Conservation (phyloP, 2,888 invertebrate species). For the Tricholauxania praeusta region DNA sequence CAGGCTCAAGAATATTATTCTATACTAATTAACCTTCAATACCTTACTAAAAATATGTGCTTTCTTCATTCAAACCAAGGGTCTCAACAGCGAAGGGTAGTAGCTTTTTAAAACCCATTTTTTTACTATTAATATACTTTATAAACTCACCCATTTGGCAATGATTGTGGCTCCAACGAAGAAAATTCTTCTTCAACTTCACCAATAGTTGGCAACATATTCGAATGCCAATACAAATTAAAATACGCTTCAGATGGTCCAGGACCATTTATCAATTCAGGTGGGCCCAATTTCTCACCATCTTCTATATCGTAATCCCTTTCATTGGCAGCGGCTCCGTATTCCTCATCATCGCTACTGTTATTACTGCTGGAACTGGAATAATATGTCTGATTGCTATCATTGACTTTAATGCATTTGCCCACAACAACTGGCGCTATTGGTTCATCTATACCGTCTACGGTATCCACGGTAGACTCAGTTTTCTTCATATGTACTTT, state of each 20-base stretch:
- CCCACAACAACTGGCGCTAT: constrained; percentile 60
- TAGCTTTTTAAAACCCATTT: too few species aligned
- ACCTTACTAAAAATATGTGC: too few species aligned
- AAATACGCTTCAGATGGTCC: constrained; percentile 68
- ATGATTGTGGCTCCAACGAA: constrained; percentile 63
- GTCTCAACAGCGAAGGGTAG: too few species aligned
- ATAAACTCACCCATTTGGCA: constrained; percentile 62
- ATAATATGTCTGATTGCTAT: constrained; percentile 59
- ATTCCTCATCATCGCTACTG: constrained; percentile 52
- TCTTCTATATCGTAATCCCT: constrained; percentile 66
- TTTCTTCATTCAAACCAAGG: too few species aligned
- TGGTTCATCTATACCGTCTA: neutral
- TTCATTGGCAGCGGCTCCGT: constrained; percentile 53
- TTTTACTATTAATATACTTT: neutral
- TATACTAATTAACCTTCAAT: too few species aligned
- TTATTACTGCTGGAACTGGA: constrained; percentile 62
- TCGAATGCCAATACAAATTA: constrained; percentile 68
- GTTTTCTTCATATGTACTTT: constrained; percentile 18
- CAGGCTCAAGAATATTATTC: too few species aligned
- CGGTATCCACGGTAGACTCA: neutral
- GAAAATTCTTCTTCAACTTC: constrained; percentile 68
- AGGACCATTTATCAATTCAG: constrained; percentile 65
- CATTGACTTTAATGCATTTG: constrained; percentile 63
- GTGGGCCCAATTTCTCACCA: constrained; percentile 67
- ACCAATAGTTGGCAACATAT: constrained; percentile 67